phyloP scores from a whole-genome alignment of 1,140 invertebrate genomes.

The Pinna nobilis region DNA sequence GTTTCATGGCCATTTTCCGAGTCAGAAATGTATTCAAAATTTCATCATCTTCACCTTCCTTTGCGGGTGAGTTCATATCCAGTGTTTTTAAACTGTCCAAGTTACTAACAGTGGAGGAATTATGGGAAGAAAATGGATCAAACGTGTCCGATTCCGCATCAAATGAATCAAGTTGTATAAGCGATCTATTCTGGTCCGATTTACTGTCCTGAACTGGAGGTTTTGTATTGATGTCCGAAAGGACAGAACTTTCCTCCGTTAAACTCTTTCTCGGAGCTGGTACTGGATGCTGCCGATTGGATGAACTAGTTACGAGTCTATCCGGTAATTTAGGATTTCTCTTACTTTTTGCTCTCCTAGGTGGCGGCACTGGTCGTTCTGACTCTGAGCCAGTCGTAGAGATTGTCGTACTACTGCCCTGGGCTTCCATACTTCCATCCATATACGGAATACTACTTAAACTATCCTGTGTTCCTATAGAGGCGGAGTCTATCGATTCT shows the following conservation, averaged over 20 bases:
- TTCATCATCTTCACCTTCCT: no score
- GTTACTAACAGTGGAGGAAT: slow-evolving; percentile 32
- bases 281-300: neutral
- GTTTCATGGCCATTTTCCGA: no score
- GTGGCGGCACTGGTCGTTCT: slow-evolving; percentile 23
- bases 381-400: slow-evolving; percentile 8
- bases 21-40: no score
- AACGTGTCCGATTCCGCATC: slow-evolving; percentile 34
- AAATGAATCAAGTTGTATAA: slow-evolving; percentile 33
- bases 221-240: neutral
- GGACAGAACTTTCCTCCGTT: slow-evolving; percentile 14
- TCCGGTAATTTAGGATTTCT: slow-evolving; percentile 11
- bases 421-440: neutral
- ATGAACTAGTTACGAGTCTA: slow-evolving; percentile 3
- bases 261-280: slow-evolving; percentile 28
- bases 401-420: slow-evolving; percentile 14
- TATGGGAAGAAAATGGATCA: slow-evolving; percentile 31
- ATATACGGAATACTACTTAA: neutral
- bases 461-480: slow-evolving; percentile 9
- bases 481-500: neutral
- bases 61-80: no score
- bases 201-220: neutral
- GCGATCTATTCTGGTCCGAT: neutral
- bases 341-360: slow-evolving; percentile 2
- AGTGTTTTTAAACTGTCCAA: no score